These are phyloP conservation scores for Chiloscyllium punctatum DNA, from an alignment of 2,797 vertebrate species.

Conservation along the genomic window DNA sequence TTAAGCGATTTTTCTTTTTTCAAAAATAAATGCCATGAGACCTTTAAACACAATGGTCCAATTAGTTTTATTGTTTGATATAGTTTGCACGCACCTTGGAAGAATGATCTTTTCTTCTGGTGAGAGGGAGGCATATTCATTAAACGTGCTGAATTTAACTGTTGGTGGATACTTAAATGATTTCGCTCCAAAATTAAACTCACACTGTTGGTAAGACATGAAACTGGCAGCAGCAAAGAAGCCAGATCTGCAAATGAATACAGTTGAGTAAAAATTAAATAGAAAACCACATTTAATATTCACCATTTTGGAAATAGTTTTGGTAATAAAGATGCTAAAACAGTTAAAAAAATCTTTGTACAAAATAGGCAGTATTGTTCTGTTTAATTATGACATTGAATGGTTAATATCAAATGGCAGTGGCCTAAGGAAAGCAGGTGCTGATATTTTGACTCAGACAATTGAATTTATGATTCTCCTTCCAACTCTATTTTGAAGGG, in stretches of 20 bases:
- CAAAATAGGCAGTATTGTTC: neutral
- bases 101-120: constrained; percentile 95
- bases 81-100: constrained; percentile 70
- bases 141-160: constrained; percentile 95
- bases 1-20: neutral
- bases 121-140: constrained; percentile 86
- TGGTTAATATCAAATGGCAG: neutral
- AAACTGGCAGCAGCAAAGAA: constrained; percentile 98
- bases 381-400: neutral
- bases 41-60: neutral
- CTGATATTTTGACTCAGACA: neutral
- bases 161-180: constrained; percentile 89
- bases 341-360: neutral
- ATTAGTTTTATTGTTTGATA: neutral
- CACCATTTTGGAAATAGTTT: neutral
- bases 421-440: neutral
- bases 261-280: constrained; percentile 10
- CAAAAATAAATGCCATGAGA: neutral
- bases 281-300: neutral
- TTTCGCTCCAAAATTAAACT: constrained; percentile 98
- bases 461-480: neutral
- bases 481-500: too few species aligned
- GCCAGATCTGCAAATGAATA: constrained; percentile 69
- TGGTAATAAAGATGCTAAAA: neutral
- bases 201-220: constrained; percentile 99